These are phyloP conservation scores for Micromys minutus DNA, from an alignment of 2,113 vertebrate genomes.

Conservation along the genomic window DNA sequence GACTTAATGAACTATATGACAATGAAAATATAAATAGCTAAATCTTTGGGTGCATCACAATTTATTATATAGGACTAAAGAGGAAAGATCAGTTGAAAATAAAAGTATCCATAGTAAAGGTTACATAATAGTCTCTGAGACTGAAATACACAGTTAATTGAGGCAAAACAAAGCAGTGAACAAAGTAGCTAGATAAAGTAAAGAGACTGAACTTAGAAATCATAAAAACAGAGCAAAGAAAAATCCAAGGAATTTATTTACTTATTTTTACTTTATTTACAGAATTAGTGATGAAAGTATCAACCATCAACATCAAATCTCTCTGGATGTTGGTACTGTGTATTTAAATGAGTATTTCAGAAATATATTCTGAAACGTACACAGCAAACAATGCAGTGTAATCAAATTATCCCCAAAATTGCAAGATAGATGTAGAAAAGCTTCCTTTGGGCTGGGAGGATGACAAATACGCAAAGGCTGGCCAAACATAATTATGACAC, in stretches of 20 bases:
- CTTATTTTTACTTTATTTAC: background rate
- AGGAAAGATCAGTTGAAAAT: conserved; percentile 40
- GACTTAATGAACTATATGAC: background rate
- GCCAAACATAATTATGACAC: background rate
- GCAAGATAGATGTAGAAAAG: background rate
- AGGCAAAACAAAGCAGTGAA: conserved; percentile 30
- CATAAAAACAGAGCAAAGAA: background rate
- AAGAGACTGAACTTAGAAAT: background rate
- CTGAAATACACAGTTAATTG: background rate
- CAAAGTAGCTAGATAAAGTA: background rate
- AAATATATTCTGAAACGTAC: background rate
- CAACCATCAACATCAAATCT: background rate
- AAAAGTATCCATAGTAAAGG: background rate
- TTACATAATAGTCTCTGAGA: background rate
- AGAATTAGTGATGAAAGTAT: background rate
- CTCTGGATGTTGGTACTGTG: background rate
- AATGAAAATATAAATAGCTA: background rate
- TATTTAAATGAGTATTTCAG: background rate
- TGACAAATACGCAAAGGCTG: background rate
- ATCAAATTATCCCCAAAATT: conserved; percentile 7
- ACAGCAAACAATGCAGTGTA: background rate
- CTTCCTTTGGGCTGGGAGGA: background rate
- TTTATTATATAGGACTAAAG: background rate
- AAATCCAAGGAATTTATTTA: background rate
- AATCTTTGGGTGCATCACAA: background rate